Conservation (phyloP, 2,113 vertebrate species). For the Grammomys surdaster region DNA sequence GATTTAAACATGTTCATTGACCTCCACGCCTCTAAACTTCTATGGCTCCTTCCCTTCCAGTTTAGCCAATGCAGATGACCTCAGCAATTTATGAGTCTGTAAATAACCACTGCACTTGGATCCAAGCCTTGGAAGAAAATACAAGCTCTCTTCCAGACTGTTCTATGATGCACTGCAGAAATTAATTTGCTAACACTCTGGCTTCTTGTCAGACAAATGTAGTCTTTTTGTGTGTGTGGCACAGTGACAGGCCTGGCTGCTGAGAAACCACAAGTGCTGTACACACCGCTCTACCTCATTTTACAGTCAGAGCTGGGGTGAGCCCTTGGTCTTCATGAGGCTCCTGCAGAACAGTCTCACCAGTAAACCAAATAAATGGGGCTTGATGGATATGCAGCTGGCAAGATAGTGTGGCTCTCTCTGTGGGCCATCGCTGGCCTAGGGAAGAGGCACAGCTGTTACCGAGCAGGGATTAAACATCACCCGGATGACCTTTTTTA, state of each 20-base stretch:
- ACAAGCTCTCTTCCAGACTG: background rate
- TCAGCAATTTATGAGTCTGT: background rate
- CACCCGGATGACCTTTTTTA: background rate
- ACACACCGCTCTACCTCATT: background rate
- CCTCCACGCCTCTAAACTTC: fast-evolving
- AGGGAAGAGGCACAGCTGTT: background rate
- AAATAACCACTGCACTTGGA: background rate
- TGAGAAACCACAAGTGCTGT: background rate
- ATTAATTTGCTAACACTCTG: slow-evolving; percentile 36
- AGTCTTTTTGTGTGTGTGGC: background rate
- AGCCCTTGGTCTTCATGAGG: background rate
- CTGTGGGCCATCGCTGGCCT: background rate
- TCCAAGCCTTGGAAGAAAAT: background rate
- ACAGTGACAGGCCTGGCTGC: slow-evolving; percentile 7
- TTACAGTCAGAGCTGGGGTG: fast-evolving
- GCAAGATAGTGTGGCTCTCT: background rate
- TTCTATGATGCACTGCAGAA: background rate
- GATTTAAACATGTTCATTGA: background rate
- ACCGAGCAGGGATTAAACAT: fast-evolving
- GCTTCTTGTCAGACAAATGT: slow-evolving; percentile 18
- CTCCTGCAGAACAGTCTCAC: background rate
- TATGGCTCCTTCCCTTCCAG: fast-evolving
- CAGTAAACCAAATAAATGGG: fast-evolving
- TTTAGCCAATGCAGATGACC: background rate
- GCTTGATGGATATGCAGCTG: background rate